Conservation (phyloP, 2,113 vertebrate species). For the Microcebus murinus region DNA sequence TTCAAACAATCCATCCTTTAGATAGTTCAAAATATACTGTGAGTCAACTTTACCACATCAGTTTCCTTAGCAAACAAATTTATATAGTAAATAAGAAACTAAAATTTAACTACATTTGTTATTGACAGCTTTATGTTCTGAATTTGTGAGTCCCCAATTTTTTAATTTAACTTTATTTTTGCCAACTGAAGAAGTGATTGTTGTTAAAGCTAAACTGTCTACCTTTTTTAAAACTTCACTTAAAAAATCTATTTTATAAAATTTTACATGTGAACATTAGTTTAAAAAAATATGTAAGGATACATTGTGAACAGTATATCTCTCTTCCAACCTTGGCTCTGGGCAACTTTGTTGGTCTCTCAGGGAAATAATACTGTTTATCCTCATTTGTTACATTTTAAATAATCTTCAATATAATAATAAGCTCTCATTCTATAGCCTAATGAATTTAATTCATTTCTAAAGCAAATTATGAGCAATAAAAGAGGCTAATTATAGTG, state of each 20-base stretch:
- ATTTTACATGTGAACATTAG: not conserved
- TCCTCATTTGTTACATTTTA: not conserved
- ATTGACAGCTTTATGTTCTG: not conserved
- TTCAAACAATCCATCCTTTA: not conserved
- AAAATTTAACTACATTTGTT: not conserved
- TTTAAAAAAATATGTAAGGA: not conserved
- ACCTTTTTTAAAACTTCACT: not conserved
- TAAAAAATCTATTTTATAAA: not conserved
- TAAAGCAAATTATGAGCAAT: conserved; percentile 2
- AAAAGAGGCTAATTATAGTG: not conserved
- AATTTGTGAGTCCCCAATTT: not conserved
- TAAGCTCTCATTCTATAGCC: not conserved
- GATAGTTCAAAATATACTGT: not conserved
- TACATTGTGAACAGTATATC: not conserved
- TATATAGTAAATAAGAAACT: not conserved
- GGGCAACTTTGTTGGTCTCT: not conserved
- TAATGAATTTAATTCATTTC: not conserved
- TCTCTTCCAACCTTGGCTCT: not conserved
- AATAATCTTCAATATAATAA: not conserved
- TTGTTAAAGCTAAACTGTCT: conserved; percentile 1
- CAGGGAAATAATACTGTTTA: not conserved
- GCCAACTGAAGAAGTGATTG: not conserved
- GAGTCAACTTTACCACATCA: not conserved
- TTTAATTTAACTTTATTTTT: not conserved
- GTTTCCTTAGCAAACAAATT: not conserved